Evolutionary conservation across 2,797 vertebrate species (phyloP), one percentile per base, ranked within the genome.

Genomic region (Sebastes hopkinsi): DNA sequence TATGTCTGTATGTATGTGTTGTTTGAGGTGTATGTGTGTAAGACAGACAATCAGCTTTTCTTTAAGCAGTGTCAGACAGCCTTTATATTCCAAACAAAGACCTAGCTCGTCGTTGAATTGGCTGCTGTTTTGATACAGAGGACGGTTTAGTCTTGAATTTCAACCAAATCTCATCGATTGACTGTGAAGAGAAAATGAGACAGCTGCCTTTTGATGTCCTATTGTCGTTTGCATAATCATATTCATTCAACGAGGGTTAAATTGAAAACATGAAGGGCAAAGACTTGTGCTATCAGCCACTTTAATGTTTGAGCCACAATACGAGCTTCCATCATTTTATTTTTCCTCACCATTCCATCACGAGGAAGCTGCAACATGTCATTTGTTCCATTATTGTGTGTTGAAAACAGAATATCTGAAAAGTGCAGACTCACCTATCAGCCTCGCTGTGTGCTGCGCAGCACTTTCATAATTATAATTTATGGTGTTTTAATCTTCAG

Each of bases 151-250:
- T 65, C 46, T 62, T 23, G 59, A 70, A 84, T 77, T 88, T 83
- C 30, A 59, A 67, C 67, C 67, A 73, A 79, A 83, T 68, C 67
- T 75, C 78, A 60, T 66, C 5, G 18, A 86, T n/a, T 76, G 64
- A 23, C 76, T 75, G 67, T 64, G 59, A 77, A 75, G 79, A 78
- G 71, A 69, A 72, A 86, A 84, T 14, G 36, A 67, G 72, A 69
- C 65, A 56, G 64, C 68, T 73, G 72, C 75, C 65, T 81, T 78
- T 79, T 78, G 70, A 85, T 75, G 67, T 80, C 66, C 38, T 71
- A 42, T 67, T 82, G 29, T 70, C 50, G 83, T 89, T 85, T 88
- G 32, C 81, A 79, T 84, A 81, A 85, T 89, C 68, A 72, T 70
- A 81, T 80, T 75, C 66, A 72, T 79, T 86, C 67, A 84, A 42